Evolutionary conservation across 2,888 invertebrate genomes (phyloP).

Genomic region (Phengaris alcon): DNA sequence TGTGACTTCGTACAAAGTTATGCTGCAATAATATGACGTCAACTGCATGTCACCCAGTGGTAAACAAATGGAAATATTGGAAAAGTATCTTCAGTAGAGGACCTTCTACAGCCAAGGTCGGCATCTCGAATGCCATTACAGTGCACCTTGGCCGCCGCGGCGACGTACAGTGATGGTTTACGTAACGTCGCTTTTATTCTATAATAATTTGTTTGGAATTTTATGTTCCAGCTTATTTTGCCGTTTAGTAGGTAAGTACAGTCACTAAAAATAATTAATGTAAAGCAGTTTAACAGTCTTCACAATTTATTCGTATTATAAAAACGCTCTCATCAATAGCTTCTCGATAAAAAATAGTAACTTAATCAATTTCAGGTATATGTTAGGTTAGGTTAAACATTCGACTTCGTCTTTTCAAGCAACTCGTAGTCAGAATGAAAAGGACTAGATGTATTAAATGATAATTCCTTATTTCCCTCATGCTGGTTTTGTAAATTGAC

Average conservation of each 20-base stretch:
- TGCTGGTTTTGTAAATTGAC: no score
- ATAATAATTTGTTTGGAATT: slow-evolving; percentile 1
- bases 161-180: not conserved
- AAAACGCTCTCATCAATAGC: no score
- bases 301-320: no score
- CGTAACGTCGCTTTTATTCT: not conserved
- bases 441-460: no score
- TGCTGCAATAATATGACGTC: slow-evolving; percentile 15
- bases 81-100: slow-evolving; percentile 16
- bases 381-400: no score
- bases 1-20: not conserved
- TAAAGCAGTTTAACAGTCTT: no score
- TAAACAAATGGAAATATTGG: slow-evolving; percentile 20
- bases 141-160: not conserved
- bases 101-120: not conserved
- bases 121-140: slow-evolving; percentile 16
- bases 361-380: no score
- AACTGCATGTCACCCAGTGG: slow-evolving; percentile 21
- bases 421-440: no score
- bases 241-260: not conserved
- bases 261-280: no score
- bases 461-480: no score
- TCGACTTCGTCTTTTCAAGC: no score
- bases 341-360: no score
- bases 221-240: not conserved